Base-by-base conservation (phyloP, 2,888 invertebrate genomes). In the Pachliopta kotzebuea region DNA sequence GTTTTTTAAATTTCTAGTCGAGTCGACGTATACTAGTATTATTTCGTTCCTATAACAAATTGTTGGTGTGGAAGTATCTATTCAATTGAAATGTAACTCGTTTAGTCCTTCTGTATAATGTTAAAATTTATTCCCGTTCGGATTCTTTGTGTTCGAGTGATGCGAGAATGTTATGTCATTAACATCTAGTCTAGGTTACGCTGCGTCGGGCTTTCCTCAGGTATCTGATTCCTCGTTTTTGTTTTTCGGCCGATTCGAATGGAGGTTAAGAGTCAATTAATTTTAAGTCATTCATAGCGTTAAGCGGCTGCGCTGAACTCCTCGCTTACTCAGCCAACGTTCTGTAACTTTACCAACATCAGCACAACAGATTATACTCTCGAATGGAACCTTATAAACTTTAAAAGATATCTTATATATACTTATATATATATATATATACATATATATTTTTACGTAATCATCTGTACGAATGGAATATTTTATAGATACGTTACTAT, bases 221-320 rank as follows among this genome's bases (percentile, higher is more conserved):
- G 69, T 62, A 69, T 67, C 60, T 64, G n/a, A 45, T 60, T 54
- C 70, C 70, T 63, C 69, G 79, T 75, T 72, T n/a, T n/a, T n/a
- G n/a, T n/a, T 80, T 76, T 68, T 82, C 79, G 80, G 83, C 86
- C 85, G 85, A 86, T 80, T 78, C 76, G 73, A 77, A 77, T 77
- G 74, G 81, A 78, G 74, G 74, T 81, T 85, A 83, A 78, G 78
- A 85, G 90, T 90, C 90, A 90, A 90, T 90, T 90, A 90, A 84
- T 86, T 90, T 90, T 87, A 90, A 89, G 90, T 90, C 90, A 90
- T 88, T 83, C 80, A 85, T 89, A 90, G 85, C 67, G 70, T 74
- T 88, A 90, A 86, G 87, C 81, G 70, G 81, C 80, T 72, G 74
- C 79, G 78, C 76, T 77, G 77, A 72, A 71, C 78, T 76, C 79